Evolutionary conservation across 2,113 vertebrate species (phyloP), one percentile per base, ranked within the genome.

Genomic region (Sinocyclocheilus maitianheensis): DNA sequence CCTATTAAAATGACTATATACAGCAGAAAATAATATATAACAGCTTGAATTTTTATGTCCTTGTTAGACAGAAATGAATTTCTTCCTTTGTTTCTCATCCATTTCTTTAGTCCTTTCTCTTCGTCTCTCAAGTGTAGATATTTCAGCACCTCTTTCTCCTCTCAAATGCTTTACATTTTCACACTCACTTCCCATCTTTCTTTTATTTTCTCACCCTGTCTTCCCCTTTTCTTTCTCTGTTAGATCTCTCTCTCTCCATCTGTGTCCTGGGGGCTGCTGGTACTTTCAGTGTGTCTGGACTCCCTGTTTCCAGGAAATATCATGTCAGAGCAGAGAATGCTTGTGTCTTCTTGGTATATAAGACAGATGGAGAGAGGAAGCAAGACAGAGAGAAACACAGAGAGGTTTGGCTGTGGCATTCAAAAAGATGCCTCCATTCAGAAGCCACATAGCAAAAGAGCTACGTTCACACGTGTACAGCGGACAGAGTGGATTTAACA

Each of bases 321-420:
- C 85, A 87, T 86, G 86, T 89, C 90, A 87, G 90, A 90, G 62
- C 85, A 91, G 90, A 86, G 88, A 91, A 89, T 87, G 88, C 91
- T 93, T 87, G 92, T 94, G 94, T 92, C 92, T 89, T 86, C 86
- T 85, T 58, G 80, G 82, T 83, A 71, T 77, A 92, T 58, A 51
- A 67, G 30, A 77, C 51, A 46, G 60, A 81, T 48, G 48, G 60
- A 78, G 77, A 30, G 20, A 74, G n/a, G 53, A 40, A 85, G 34
- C 37, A 46, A 55, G 46, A 53, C 1, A 43, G 46, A 37, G 48
- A 69, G 62, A 81, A 62, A 62, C 53, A 79, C 18, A 62, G 10
- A 74, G 37, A 43, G 71, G 20, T 16, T 79, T 79, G 77, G 77
- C 77, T 43, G 5, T 34, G 30, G 20, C 8, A 34, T 55, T 77